Evolutionary conservation across 2,113 vertebrate species (phyloP).

Genomic region (Ceyx margarethae): DNA sequence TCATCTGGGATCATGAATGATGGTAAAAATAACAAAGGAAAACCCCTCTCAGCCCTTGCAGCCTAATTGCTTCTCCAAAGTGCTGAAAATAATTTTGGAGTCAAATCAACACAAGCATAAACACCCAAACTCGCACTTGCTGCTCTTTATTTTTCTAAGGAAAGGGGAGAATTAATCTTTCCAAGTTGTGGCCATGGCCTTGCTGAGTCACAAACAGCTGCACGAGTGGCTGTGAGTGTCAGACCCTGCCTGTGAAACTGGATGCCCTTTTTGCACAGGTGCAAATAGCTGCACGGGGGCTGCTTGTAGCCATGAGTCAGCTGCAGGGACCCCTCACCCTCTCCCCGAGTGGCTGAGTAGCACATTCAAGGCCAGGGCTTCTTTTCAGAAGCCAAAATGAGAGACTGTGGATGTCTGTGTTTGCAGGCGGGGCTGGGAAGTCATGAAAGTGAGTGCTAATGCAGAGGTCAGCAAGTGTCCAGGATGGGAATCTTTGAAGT

Average conservation of each 20-base stretch:
- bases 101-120: not conserved
- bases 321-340: accelerated
- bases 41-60: not conserved
- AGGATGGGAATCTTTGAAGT: not conserved
- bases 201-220: not conserved
- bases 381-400: not conserved
- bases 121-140: not conserved
- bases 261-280: not conserved
- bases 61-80: not conserved
- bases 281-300: not conserved
- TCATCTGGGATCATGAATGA: not conserved
- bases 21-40: not conserved
- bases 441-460: not conserved
- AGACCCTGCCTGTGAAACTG: not conserved
- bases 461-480: not conserved
- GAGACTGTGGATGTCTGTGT: not conserved
- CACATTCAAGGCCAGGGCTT: not conserved
- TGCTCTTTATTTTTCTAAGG: not conserved
- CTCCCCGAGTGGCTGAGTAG: not conserved
- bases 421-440: not conserved
- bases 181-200: not conserved
- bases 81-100: not conserved
- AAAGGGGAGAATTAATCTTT: not conserved
- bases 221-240: not conserved
- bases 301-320: accelerated